Percentiles rank a stretch among this genome's conserved stretches.
These are phyloP conservation scores for Thomomys bottae DNA, from an alignment of 2,113 vertebrate genomes.

Conservation along the genomic window DNA sequence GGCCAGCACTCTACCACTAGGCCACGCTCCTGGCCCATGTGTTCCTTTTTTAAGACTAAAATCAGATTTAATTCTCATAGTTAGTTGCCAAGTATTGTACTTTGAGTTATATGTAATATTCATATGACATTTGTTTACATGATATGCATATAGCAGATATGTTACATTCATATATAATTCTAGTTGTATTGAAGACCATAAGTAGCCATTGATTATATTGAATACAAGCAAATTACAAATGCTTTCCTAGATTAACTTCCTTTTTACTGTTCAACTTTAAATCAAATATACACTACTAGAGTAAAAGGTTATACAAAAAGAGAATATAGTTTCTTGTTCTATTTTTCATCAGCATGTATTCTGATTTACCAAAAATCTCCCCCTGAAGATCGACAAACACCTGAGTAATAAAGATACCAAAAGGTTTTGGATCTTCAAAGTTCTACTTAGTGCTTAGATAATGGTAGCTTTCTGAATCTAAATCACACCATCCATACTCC, in stretches of 20 bases:
- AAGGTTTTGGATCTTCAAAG: not conserved
- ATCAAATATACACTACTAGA: not conserved
- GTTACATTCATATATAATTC: not conserved
- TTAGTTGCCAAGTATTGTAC: slow-evolving; percentile 12
- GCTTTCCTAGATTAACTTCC: not conserved
- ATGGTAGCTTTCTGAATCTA: not conserved
- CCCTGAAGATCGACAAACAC: not conserved
- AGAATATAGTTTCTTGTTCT: not conserved
- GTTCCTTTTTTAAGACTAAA: slow-evolving; percentile 37
- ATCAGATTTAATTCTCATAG: slow-evolving; percentile 47
- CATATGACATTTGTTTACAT: not conserved
- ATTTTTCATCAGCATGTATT: not conserved
- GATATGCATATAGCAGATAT: not conserved
- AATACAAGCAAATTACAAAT: slow-evolving; percentile 1
- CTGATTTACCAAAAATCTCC: not conserved
- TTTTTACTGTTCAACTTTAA: slow-evolving; percentile 5
- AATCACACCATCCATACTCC: not conserved
- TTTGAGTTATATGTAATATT: not conserved
- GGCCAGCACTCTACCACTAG: too few relatives aligned
- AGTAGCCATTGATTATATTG: not conserved
- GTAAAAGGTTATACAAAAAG: not conserved
- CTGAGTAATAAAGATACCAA: not conserved
- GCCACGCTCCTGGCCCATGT: too few relatives aligned
- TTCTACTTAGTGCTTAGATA: not conserved
- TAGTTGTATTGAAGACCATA: not conserved